Conservation (phyloP, 2,888 invertebrate species). For the Zonitis immaculata region DNA sequence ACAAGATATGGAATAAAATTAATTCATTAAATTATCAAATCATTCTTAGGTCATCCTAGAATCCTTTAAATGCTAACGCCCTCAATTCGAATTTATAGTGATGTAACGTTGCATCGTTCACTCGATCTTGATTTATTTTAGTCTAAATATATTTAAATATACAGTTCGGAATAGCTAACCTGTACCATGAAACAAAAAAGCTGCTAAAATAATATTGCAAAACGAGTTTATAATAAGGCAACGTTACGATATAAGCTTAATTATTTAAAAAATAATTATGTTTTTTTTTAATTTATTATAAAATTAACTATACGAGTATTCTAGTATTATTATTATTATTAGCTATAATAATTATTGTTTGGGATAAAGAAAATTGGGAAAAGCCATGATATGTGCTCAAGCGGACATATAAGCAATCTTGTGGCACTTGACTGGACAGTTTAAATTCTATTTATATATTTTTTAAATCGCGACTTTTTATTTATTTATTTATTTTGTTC, state of each 20-base stretch:
- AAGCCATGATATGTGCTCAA: background rate
- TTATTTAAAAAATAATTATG: background rate
- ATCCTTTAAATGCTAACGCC: slow-evolving; percentile 32
- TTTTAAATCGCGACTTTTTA: background rate
- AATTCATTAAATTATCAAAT: slow-evolving; percentile 24
- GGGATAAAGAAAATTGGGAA: background rate
- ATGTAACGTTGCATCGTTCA: background rate
- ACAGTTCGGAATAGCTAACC: slow-evolving; percentile 28
- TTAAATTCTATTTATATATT: background rate
- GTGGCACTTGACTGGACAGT: background rate
- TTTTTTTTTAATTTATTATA: slow-evolving; percentile 6
- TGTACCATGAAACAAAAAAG: slow-evolving; percentile 30
- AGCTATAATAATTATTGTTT: no score
- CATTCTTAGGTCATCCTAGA: slow-evolving; percentile 45
- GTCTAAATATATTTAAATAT: background rate
- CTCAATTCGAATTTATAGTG: background rate
- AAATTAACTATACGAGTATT: slow-evolving; percentile 28
- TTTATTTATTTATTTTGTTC: background rate
- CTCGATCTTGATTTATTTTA: slow-evolving; percentile 9
- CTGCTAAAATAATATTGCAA: slow-evolving; percentile 19
- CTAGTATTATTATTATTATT: slow-evolving; percentile 13
- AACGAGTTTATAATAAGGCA: slow-evolving; percentile 12
- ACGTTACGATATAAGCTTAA: slow-evolving; percentile 23
- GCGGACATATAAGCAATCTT: background rate
- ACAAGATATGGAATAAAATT: slow-evolving; percentile 9